Evolutionary conservation across 2,113 vertebrate genomes (phyloP).

Genomic region (Hyaena hyaena): DNA sequence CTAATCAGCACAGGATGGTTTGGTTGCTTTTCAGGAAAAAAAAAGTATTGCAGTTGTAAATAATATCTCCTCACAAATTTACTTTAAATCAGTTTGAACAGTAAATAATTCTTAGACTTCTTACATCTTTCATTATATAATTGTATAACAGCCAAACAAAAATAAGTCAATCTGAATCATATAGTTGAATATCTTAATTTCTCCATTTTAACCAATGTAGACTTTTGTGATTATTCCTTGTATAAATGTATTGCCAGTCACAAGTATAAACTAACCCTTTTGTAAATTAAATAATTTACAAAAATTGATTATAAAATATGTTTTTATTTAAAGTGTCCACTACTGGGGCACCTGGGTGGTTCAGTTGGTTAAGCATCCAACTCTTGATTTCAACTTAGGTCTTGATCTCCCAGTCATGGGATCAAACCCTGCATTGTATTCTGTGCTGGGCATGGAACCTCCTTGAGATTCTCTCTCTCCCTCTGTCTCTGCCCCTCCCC

Average conservation of each 20-base stretch:
- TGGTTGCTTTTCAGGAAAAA: background rate
- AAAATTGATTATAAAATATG: background rate
- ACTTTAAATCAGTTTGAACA: background rate
- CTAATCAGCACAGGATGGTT: background rate
- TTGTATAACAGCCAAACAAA: conserved; percentile 15
- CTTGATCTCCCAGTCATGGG: too few relatives aligned
- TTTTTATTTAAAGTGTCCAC: background rate
- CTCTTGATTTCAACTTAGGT: too few relatives aligned
- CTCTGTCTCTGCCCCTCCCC: too few relatives aligned
- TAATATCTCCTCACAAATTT: background rate
- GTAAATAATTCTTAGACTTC: conserved; percentile 12
- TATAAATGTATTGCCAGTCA: background rate
- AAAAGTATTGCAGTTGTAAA: background rate
- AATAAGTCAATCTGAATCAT: background rate
- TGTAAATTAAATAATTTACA: background rate
- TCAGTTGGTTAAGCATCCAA: too few relatives aligned
- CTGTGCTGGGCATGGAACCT: too few relatives aligned
- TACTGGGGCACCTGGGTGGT: background rate
- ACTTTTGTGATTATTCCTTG: background rate
- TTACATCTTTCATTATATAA: conserved; percentile 16
- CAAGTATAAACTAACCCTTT: background rate
- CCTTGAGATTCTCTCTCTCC: too few relatives aligned
- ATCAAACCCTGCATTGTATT: too few relatives aligned
- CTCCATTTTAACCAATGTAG: background rate
- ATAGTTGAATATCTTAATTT: background rate